Percentiles rank a stretch among this genome's conserved stretches.
phyloP scores from a whole-genome alignment of 2,113 vertebrate genomes.

The Anguilla rostrata region DNA sequence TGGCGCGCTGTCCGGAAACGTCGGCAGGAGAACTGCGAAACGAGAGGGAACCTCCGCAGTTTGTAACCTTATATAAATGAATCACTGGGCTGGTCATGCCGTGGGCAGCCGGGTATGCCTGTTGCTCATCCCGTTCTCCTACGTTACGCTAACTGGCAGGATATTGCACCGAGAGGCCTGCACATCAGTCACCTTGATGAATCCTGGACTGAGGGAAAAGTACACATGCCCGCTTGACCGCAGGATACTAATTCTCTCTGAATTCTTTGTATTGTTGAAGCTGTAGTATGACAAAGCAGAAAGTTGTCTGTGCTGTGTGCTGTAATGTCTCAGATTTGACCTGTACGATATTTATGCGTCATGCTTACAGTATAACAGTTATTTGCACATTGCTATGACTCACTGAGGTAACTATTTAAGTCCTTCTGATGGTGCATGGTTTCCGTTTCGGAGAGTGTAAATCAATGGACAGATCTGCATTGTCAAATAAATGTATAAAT shows the following conservation, averaged over 20 bases:
- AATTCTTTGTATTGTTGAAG: not conserved
- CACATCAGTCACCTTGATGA: not conserved
- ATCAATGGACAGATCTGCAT: not conserved
- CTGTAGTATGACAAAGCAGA: not conserved
- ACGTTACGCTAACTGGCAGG: not conserved
- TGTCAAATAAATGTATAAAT: not conserved
- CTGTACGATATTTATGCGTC: not conserved
- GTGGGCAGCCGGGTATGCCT: not conserved
- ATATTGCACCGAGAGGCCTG: not conserved
- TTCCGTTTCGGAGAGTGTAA: not conserved
- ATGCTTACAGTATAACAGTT: not conserved
- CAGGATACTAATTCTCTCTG: not conserved
- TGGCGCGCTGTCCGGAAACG: not conserved
- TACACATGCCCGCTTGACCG: not conserved
- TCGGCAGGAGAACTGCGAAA: not conserved
- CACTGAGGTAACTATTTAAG: not conserved
- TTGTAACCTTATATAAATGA: constrained; percentile 12
- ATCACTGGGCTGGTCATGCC: not conserved
- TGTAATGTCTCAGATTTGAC: not conserved
- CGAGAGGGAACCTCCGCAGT: not conserved
- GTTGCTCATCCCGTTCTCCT: not conserved
- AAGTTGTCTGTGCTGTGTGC: not conserved
- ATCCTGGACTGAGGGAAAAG: not conserved
- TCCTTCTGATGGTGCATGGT: not conserved
- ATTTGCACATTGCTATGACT: not conserved